Percentiles rank a stretch among this genome's conserved stretches.
phyloP scores from a whole-genome alignment of 2,113 vertebrate species.

The Dipodomys stephensi region DNA sequence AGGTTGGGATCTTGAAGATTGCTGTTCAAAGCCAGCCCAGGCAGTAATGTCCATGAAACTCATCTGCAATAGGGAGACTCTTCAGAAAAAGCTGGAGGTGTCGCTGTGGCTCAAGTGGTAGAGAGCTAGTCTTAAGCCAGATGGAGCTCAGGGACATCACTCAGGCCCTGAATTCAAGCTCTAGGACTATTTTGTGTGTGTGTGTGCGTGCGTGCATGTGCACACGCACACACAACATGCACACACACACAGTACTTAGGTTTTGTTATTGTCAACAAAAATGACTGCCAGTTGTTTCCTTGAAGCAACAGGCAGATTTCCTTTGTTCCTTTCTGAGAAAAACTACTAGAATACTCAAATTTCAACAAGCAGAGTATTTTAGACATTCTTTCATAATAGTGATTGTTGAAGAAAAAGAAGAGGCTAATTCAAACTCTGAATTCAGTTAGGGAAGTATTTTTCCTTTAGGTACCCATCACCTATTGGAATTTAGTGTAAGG shows the following conservation, averaged over 20 bases:
- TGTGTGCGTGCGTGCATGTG: no score
- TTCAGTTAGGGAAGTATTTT: not conserved
- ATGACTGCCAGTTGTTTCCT: not conserved
- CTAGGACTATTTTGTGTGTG: no score
- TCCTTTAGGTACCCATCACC: not conserved
- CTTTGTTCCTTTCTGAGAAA: conserved; percentile 9
- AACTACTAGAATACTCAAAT: not conserved
- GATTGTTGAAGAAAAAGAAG: not conserved
- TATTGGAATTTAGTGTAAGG: not conserved
- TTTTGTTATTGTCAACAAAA: conserved; percentile 44
- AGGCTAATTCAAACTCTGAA: not conserved
- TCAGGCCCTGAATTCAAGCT: no score
- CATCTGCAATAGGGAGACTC: no score
- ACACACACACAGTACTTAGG: not conserved
- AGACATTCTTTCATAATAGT: conserved; percentile 7
- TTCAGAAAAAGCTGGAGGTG: no score
- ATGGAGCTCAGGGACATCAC: no score
- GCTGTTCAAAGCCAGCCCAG: no score
- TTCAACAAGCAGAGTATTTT: not conserved
- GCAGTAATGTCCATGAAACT: no score
- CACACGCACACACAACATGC: no score
- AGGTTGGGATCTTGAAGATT: no score
- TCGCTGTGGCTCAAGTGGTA: no score
- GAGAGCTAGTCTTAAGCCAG: no score
- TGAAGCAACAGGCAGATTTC: not conserved